These are phyloP conservation scores for Drosophila aldrichi DNA, from an alignment of 2,888 invertebrate species.

Conservation along the genomic window DNA sequence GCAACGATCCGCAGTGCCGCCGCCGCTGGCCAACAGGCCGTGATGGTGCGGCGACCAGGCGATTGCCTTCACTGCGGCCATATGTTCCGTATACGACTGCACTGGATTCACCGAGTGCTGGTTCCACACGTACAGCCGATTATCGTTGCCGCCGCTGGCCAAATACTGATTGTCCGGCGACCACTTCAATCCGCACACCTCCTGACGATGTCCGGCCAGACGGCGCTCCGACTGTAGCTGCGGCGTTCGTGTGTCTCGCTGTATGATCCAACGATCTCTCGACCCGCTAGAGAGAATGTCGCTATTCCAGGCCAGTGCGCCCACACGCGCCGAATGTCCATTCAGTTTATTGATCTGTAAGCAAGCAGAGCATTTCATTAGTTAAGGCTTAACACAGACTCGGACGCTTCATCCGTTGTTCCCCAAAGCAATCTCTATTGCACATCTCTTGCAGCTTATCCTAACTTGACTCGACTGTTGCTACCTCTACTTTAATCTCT, in stretches of 20 bases:
- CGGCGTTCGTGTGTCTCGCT: slow-evolving; percentile 96
- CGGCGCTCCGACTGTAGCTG: slow-evolving; percentile 91
- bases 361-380: neutral
- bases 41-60: slow-evolving; percentile 99
- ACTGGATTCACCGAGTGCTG: slow-evolving; percentile 94
- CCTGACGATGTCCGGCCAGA: slow-evolving; percentile 96
- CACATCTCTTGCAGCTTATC: no score
- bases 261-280: slow-evolving; percentile 96
- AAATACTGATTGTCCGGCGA: slow-evolving; percentile 98
- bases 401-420: no score
- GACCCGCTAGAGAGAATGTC: slow-evolving; percentile 98
- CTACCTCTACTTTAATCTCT: no score
- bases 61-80: slow-evolving; percentile 99
- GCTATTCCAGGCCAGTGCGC: slow-evolving; percentile 99
- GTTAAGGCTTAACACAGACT: no score
- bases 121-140: slow-evolving; percentile 87
- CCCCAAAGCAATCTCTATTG: no score
- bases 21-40: slow-evolving; percentile 97
- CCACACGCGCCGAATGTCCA: slow-evolving; percentile 96
- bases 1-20: slow-evolving; percentile 99
- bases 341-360: slow-evolving; percentile 92
- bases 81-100: slow-evolving; percentile 97
- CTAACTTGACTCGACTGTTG: no score
- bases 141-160: slow-evolving; percentile 99
- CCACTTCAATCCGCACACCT: slow-evolving; percentile 99